Base-by-base conservation (phyloP, 2,888 invertebrate species). In the Meganola albula region DNA sequence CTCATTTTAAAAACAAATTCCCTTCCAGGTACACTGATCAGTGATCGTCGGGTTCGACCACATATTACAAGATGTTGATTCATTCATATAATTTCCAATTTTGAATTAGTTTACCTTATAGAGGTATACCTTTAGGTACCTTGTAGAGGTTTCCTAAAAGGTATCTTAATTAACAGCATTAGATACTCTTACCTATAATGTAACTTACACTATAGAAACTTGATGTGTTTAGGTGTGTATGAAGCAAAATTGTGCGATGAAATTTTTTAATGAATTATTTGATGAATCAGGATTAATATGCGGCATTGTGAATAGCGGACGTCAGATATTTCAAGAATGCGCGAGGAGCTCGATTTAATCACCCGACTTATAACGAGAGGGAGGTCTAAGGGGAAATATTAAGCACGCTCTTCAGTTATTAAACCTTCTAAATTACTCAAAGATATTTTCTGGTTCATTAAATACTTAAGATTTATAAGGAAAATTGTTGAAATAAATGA, bases 301-400 rank as follows among this genome's bases (percentile, higher is more conserved):
- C 67, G 60, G 59, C 51, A 60, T 69, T 63, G 68, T 67, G 68
- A 74, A 73, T 67, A 66, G 65, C 66, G 58, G 57, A 51, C 62
- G 55, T 7, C 20, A 7, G 41, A 59, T 66, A 62, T 62, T 58
- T 63, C 59, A 62, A 64, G 71, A 77, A 74, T 73, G 74, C 75
- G 73, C 74, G 67, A 78, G 67, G 68, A 73, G 71, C 68, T 60
- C 73, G 65, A 74, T 74, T 82, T 84, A 80, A 84, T 84, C 73
- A 67, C 73, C 63, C 53, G 67, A 56, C 72, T 74, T 74, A 73
- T 74, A 74, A 75, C 68, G 70, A 77, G 69, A 69, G 51, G 39
- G 53, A 53, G 52, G 53, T 46, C 41, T 40, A 48, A 54, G 48
- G 54, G 65, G 66, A 63, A 63, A 67, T 73, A 77, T 79, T 70